phyloP scores from a whole-genome alignment of 2,113 vertebrate genomes.

The Zosterops lateralis region DNA sequence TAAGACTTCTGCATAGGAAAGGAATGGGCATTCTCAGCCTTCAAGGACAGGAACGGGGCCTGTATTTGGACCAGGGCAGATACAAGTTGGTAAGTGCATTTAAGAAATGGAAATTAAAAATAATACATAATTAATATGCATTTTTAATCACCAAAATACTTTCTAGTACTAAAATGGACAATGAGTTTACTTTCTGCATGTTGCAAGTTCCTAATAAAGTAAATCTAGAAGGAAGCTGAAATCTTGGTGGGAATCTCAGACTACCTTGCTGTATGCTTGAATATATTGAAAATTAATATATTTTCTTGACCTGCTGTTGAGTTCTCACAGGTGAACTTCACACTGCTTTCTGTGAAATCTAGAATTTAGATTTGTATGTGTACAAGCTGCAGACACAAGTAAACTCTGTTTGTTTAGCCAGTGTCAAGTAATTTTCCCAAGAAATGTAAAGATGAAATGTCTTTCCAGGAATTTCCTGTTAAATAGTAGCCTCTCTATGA shows the following conservation, averaged over 20 bases:
- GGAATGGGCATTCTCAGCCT: background rate
- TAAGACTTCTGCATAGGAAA: background rate
- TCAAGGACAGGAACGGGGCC: background rate
- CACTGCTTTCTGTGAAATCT: background rate
- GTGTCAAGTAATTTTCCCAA: background rate
- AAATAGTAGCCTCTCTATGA: background rate
- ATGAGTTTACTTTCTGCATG: background rate
- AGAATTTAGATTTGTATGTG: background rate
- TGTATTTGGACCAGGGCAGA: background rate
- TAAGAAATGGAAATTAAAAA: background rate
- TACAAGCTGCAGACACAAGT: background rate
- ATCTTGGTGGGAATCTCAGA: background rate
- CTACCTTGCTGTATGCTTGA: background rate
- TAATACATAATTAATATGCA: background rate
- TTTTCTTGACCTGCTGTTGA: background rate
- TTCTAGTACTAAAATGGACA: background rate
- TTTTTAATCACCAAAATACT: background rate
- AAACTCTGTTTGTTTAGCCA: background rate
- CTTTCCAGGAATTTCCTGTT: background rate
- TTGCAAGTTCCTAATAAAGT: background rate
- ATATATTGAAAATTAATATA: background rate
- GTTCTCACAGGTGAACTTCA: background rate
- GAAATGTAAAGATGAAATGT: background rate
- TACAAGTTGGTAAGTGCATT: background rate
- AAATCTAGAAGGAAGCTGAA: background rate